Evolutionary conservation across 2,888 invertebrate species (phyloP).

Genomic region (Himalopsyche tibetana): DNA sequence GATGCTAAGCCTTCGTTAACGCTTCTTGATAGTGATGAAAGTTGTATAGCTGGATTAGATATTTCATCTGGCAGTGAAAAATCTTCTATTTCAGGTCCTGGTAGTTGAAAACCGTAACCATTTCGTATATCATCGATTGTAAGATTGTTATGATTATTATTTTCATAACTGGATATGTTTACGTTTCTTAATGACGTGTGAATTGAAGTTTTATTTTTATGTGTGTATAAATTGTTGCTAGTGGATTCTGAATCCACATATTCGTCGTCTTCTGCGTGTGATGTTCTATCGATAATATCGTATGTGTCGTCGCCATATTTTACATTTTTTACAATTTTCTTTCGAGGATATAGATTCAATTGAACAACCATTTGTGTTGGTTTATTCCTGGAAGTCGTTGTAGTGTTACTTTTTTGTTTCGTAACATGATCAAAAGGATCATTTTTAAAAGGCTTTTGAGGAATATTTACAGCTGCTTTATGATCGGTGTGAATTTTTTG

Average conservation of each 20-base stretch:
- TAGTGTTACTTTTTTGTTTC: slow-evolving; percentile 65
- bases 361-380: slow-evolving; percentile 81
- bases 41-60: slow-evolving; percentile 48
- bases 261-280: not conserved
- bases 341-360: slow-evolving; percentile 80
- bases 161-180: slow-evolving; percentile 11
- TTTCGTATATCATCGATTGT: slow-evolving; percentile 59
- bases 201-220: slow-evolving; percentile 19
- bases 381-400: not conserved
- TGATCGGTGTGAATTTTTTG: slow-evolving; percentile 36
- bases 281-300: slow-evolving; percentile 68
- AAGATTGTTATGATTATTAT: slow-evolving; percentile 47
- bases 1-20: not conserved
- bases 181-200: slow-evolving; percentile 34
- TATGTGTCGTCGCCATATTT: slow-evolving; percentile 59
- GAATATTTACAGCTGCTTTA: not conserved
- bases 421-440: not conserved
- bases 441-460: not conserved
- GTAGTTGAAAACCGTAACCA: slow-evolving; percentile 54
- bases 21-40: slow-evolving; percentile 28
- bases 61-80: slow-evolving; percentile 51
- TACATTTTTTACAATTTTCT: slow-evolving; percentile 70
- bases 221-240: not conserved
- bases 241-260: not conserved
- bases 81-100: slow-evolving; percentile 53